phyloP scores from a whole-genome alignment of 2,797 vertebrate species.

The Pseudochromis fuscus region DNA sequence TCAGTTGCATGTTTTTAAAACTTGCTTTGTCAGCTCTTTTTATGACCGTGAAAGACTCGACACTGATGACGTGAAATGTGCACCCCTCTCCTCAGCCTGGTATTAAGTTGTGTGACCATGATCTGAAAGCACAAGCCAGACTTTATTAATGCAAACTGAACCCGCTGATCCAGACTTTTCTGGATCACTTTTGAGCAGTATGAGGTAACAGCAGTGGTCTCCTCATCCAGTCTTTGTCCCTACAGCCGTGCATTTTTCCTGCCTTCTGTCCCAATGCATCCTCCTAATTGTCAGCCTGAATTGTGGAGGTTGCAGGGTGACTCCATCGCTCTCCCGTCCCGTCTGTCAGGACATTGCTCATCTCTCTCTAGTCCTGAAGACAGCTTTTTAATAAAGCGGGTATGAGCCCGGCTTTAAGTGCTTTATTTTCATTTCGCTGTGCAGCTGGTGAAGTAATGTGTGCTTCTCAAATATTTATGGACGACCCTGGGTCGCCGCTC shows the following conservation, averaged over 20 bases:
- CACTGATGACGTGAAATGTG: conserved; percentile 2
- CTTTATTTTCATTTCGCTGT: conserved; percentile 74
- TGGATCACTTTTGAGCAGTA: not conserved
- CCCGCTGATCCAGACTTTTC: not conserved
- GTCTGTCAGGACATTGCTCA: conserved; percentile 50
- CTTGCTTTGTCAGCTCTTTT: not conserved
- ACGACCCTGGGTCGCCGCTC: conserved; percentile 43
- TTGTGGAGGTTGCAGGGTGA: conserved; percentile 40
- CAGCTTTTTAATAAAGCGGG: conserved; percentile 75
- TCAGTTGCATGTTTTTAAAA: conserved; percentile 3
- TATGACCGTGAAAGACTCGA: not conserved
- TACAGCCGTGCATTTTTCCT: no score
- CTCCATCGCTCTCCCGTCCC: conserved; percentile 34
- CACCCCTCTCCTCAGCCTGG: not conserved
- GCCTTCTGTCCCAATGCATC: not conserved
- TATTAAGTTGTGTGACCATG: conserved; percentile 2
- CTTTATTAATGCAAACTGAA: conserved; percentile 5
- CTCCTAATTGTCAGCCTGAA: conserved; percentile 36
- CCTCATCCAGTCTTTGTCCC: not conserved
- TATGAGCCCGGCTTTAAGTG: conserved; percentile 68
- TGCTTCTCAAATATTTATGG: conserved; percentile 78
- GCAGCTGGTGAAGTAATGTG: conserved; percentile 60
- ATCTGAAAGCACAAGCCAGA: conserved; percentile 8
- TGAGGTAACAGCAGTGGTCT: not conserved
- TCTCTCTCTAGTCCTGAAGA: conserved; percentile 49